Percentiles rank a stretch among this genome's conserved stretches.
Evolutionary conservation across 2,113 vertebrate species (phyloP).

Genomic region (Tupaia chinensis): DNA sequence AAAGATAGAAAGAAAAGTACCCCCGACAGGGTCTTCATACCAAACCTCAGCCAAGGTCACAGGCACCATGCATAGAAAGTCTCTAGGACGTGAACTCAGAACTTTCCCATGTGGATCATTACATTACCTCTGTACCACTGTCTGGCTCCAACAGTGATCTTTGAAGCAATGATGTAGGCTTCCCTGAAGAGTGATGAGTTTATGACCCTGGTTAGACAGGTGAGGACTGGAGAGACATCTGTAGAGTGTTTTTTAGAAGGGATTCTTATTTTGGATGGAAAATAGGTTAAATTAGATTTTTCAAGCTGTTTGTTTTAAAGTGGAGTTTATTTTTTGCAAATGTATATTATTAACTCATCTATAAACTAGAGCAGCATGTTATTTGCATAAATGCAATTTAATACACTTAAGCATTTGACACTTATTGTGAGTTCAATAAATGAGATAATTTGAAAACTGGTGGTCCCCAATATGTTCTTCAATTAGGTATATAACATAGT

Average conservation of each 20-base stretch:
- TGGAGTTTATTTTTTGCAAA: neutral
- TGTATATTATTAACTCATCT: neutral
- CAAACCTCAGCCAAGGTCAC: too few relatives aligned
- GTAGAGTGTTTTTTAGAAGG: neutral
- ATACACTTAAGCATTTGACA: neutral
- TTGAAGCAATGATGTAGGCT: neutral
- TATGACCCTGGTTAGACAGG: neutral
- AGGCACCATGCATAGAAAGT: too few relatives aligned
- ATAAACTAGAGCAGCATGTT: neutral
- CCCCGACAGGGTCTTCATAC: too few relatives aligned
- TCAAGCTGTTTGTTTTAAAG: neutral
- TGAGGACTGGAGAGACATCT: neutral
- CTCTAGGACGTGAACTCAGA: too few relatives aligned
- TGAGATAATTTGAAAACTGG: conserved; percentile 1
- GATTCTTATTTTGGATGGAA: neutral
- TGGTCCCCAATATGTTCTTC: conserved; percentile 1
- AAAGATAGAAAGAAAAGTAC: too few relatives aligned
- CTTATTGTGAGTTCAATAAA: neutral
- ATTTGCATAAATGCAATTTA: neutral
- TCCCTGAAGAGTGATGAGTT: neutral
- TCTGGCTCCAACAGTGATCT: neutral
- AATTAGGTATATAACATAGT: neutral
- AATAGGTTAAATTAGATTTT: neutral
- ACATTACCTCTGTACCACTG: too few relatives aligned
- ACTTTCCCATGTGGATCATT: too few relatives aligned